These are phyloP conservation scores for Ibidorhyncha struthersii DNA, from an alignment of 2,113 vertebrate genomes.

Conservation along the genomic window DNA sequence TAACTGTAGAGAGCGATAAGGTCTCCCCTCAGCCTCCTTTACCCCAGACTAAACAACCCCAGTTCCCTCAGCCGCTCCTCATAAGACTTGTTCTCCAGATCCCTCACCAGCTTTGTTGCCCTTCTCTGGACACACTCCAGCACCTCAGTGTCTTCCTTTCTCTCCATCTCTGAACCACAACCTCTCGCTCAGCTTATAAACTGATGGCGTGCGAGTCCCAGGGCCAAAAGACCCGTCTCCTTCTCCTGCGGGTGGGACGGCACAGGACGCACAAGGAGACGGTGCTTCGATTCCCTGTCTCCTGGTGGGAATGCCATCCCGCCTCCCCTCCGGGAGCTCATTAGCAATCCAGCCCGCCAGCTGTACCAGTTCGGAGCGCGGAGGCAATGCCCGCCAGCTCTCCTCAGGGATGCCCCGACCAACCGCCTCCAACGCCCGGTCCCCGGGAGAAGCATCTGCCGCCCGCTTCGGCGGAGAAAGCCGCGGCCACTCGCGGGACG, in stretches of 20 bases:
- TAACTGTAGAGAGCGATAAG: too few species aligned
- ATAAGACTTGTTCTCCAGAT: too few species aligned
- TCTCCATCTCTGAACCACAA: not conserved
- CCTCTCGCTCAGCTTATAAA: not conserved
- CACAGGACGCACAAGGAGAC: rapidly evolving
- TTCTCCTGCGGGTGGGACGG: rapidly evolving
- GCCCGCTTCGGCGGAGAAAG: not conserved
- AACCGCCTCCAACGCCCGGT: not conserved
- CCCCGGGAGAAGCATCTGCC: rapidly evolving
- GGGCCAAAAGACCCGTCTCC: not conserved
- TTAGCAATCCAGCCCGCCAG: rapidly evolving
- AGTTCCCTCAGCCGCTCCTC: too few species aligned
- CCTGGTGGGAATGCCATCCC: not conserved
- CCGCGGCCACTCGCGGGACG: not conserved
- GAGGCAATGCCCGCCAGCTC: rapidly evolving
- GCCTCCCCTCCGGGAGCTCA: not conserved
- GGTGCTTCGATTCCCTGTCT: not conserved
- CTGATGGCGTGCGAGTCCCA: rapidly evolving
- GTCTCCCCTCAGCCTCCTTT: too few species aligned
- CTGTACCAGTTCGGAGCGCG: rapidly evolving
- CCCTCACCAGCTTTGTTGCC: too few species aligned
- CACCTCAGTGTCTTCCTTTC: not conserved
- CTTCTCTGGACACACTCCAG: too few species aligned
- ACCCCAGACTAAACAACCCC: too few species aligned
- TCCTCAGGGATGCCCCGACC: not conserved